Base-by-base conservation (phyloP, 1,140 invertebrate genomes). In the Ceratina japonica region DNA sequence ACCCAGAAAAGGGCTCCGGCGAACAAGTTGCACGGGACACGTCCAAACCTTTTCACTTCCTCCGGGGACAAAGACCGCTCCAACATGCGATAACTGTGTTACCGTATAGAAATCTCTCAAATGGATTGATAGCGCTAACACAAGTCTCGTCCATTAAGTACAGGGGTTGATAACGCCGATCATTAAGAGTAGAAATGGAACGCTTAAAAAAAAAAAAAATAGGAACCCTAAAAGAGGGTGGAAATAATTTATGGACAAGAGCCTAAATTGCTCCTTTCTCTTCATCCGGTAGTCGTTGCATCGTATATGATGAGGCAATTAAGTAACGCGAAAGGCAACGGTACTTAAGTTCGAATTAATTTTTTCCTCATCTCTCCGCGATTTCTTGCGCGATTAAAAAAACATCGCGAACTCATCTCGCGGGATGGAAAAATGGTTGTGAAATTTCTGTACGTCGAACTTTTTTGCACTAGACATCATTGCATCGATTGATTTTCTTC, bases 271-370 rank as follows among this genome's bases (percentile, higher is more conserved):
- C n/a, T 3, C 54, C 20, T 58, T 37, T 74, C 58, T 49, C 62
- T 66, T 74, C 70, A 66, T 79, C 71, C 70, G 70, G 63, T 61
- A 59, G 71, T 79, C 71, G 37, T 79, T 74, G 74, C 61, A 59
- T n/a, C 44, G 77, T 66, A 74, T 64, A 79, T 79, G 74, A 79
- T 66, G 77, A 79, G 71, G 77, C n/a, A 74, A 79, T 79, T 66
- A 79, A 79, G 71, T 79, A 79, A 74, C 71, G 52, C 71, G 77
- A 37, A 65, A 63, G 49, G 62, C 62, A 66, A 66, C 62, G 71
- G 71, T 79, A 52, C 54, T 79, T 79, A 74, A 74, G 62, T n/a
- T 64, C 52, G 77, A 74, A 79, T 74, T 74, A 79, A 74, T 79
- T 79, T 79, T 74, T 74, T 79, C 51, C 51, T 59, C 65, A 74